Evolutionary conservation across 2,797 vertebrate genomes (phyloP).

Genomic region (Hydrophis major): DNA sequence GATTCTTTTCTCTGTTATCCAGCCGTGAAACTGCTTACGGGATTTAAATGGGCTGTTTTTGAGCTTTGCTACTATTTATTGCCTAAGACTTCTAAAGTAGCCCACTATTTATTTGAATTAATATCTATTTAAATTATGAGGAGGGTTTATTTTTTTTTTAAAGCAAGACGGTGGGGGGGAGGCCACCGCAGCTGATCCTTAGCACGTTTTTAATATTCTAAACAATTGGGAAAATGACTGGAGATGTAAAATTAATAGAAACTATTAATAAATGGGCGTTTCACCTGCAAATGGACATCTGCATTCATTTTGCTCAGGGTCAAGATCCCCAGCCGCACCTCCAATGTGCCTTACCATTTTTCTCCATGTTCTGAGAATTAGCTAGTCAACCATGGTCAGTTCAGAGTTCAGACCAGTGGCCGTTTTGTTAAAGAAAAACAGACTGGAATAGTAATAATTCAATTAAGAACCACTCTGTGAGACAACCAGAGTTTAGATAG

Average conservation of each 20-base stretch:
- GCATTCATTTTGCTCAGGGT: not conserved
- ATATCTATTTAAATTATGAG: not conserved
- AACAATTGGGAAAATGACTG: not conserved
- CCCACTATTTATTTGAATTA: not conserved
- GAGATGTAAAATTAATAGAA: not conserved
- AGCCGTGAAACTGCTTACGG: not conserved
- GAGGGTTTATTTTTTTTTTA: no score
- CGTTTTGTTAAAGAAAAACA: slow-evolving; percentile 2
- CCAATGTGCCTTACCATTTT: not conserved
- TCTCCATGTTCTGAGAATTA: not conserved
- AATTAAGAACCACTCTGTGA: no score
- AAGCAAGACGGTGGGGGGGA: not conserved
- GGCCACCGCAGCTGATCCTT: not conserved
- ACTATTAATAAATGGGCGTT: not conserved
- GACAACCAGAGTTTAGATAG: not conserved
- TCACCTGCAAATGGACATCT: not conserved
- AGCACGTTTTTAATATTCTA: slow-evolving; percentile 1
- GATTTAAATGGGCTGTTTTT: not conserved
- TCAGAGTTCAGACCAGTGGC: slow-evolving; percentile 22
- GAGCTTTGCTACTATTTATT: not conserved
- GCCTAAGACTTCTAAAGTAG: not conserved
- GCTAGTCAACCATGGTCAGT: not conserved
- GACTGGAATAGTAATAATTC: not conserved
- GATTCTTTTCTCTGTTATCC: not conserved
- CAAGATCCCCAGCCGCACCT: not conserved